phyloP scores from a whole-genome alignment of 2,113 vertebrate species.

The Catagonus wagneri region DNA sequence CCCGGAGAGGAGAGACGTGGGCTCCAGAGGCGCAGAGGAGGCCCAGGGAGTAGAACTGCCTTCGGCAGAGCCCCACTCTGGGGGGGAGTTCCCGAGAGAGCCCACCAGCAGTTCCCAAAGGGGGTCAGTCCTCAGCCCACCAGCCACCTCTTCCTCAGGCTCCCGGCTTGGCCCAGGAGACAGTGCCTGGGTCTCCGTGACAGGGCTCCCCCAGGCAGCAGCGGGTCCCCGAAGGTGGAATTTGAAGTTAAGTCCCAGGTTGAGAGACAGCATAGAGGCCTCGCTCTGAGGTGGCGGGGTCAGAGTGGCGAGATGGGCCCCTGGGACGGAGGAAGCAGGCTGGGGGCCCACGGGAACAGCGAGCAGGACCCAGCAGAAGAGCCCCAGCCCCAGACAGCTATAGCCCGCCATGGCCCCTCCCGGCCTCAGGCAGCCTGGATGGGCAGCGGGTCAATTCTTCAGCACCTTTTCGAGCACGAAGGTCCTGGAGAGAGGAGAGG shows the following conservation, averaged over 20 bases:
- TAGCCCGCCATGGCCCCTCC: conserved; percentile 57
- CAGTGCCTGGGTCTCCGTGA: conserved; percentile 73
- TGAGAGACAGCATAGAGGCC: conserved; percentile 81
- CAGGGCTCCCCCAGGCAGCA: conserved; percentile 68
- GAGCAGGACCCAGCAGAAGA: conserved; percentile 73
- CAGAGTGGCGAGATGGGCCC: conserved; percentile 55
- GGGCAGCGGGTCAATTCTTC: conserved; percentile 36
- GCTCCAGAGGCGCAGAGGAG: conserved; percentile 56
- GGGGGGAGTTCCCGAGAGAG: conserved; percentile 43
- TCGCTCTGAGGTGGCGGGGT: conserved; percentile 72
- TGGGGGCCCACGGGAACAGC: conserved; percentile 71
- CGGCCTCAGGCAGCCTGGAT: neutral
- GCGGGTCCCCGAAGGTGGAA: conserved; percentile 81
- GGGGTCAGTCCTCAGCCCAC: conserved; percentile 60
- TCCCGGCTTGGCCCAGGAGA: conserved; percentile 54
- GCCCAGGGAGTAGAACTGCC: conserved; percentile 50
- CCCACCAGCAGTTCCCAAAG: conserved; percentile 74
- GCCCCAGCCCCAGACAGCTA: conserved; percentile 67
- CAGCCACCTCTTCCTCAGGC: conserved; percentile 19
- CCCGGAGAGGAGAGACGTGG: conserved; percentile 8
- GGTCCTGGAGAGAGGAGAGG: conserved; percentile 73
- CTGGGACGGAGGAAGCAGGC: conserved; percentile 47
- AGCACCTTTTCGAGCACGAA: conserved; percentile 20
- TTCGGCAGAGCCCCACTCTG: conserved; percentile 80
- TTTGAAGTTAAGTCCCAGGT: conserved; percentile 85